Base-by-base conservation (phyloP, 1,140 invertebrate genomes). In the Radopholus similis region DNA sequence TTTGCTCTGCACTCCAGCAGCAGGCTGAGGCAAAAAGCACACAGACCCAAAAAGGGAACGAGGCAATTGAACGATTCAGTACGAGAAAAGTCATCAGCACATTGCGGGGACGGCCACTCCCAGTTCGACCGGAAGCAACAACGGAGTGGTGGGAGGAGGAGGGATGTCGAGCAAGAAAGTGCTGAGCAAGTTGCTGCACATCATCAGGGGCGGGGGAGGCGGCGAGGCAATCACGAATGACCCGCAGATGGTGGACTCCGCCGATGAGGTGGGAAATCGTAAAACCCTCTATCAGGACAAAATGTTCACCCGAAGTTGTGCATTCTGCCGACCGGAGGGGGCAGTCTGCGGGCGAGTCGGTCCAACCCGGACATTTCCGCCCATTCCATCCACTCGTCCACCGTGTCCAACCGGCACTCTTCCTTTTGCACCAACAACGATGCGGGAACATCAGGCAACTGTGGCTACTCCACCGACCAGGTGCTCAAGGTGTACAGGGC, bases 401-500 rank as follows among this genome's bases (percentile, higher is more conserved):
- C 90, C 92, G 90, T 80, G 93, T 95, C 86, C 91, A 77, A 76
- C 64, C 81, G 78, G 18, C 60, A 73, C 23, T 64, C 35, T 35
- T 66, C 64, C 35, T 55, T 67, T 21, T 42, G 26, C 26, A 51
- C 68, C 15, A 28, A 35, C 60, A 40, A 32, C 3, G 32, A 21
- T n/a, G 8, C 59, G 2, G 42, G 37, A 8, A 32, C 40, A 32
- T 37, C 4, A 34, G 49, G 26, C 42, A 8, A 8, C 30, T 51
- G 23, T 51, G 47, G 47, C n/a, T 51, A 28, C 23, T 21, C 62
- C 15, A 18, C 93, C 5, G 95, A 97, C 82, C 93, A 97, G 85
- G 94, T 97, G 37, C 86, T 98, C 0, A 98, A 97, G 86, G 91
- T 88, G 18, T 87, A 84, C 68, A 57, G 92, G n/a, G 93, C 90